Evolutionary conservation across 1,140 invertebrate species (phyloP), one percentile per base, ranked within the genome.

Genomic region (Chironomus striatipennis): DNA sequence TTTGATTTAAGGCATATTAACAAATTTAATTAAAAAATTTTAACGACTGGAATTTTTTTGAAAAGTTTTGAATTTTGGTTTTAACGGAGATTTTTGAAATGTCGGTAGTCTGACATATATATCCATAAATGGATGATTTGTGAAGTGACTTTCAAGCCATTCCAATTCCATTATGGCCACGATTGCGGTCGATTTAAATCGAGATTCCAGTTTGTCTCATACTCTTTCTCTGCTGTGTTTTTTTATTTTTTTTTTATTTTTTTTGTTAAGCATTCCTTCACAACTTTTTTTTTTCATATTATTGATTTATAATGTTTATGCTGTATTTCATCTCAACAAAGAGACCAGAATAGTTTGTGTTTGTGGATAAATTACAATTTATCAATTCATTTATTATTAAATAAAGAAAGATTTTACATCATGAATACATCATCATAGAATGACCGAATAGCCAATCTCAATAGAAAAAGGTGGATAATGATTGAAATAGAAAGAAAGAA

Each of bases 101-200:
- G n/a, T n/a, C n/a, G n/a, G n/a, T n/a, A n/a, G n/a, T n/a, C n/a
- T n/a, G n/a, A n/a, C n/a, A n/a, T 47, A 5, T 57, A 57, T 57
- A 21, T 20, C 65, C 65, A 70, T 70, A 70, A 70, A 70, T 70
- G 65, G 65, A 70, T 70, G 65, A 70, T 70, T 70, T 70, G 65
- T 70, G 65, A 70, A 70, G 65, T 70, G 65, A 70, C 65, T 70
- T 70, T 70, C 65, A 21, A 70, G 65, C 47, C 47, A 57, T 57
- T 57, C n/a, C 47, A 57, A 18, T 70, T 70, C 65, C 65, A 70
- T 70, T 21, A 70, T 20, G 65, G 20, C 65, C 10, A 34, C 24
- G 24, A 34, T 34, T 34, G 24, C 24, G 24, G 24, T 34, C 5
- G n/a, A 70, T 70, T 67, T 67, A 67, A 67, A 67, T 9, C n/a